Conservation (phyloP, 30 jellyfish, hydroid and myxozoan species). For the Turritopsis rubra region DNA sequence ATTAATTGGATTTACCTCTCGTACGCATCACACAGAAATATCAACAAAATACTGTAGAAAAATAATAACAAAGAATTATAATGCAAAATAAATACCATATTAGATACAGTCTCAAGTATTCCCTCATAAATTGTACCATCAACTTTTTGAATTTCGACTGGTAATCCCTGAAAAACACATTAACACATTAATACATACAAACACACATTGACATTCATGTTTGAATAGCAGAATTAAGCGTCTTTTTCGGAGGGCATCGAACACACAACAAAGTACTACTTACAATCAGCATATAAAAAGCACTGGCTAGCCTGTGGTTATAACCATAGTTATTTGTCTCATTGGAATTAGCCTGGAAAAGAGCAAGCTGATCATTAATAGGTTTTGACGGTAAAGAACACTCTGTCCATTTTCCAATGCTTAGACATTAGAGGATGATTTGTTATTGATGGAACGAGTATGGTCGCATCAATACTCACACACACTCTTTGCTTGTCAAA, state of each 20-base stretch:
- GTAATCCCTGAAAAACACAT: constrained; percentile 15
- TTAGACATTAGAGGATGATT: no score
- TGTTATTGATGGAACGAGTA: no score
- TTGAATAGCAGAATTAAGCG: background rate
- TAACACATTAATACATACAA: no score
- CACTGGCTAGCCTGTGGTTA: constrained; percentile 18
- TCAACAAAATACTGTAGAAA: no score
- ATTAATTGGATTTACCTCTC: background rate
- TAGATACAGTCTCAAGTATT: constrained; percentile 32
- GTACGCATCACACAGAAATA: no score
- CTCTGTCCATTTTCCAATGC: no score
- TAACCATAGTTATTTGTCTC: constrained; percentile 27
- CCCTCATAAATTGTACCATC: constrained; percentile 40
- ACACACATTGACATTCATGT: no score
- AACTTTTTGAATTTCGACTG: constrained; percentile 19
- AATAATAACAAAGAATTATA: no score
- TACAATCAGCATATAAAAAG: constrained; percentile 14
- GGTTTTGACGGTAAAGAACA: no score
- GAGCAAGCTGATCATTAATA: background rate
- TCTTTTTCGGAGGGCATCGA: background rate
- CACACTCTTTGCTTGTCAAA: no score
- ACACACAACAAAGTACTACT: background rate
- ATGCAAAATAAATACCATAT: constrained; percentile 8
- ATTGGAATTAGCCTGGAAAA: constrained; percentile 1
- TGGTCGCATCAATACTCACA: no score